Base-by-base conservation (phyloP, 2,888 invertebrate species). In the Brachyptera risi region DNA sequence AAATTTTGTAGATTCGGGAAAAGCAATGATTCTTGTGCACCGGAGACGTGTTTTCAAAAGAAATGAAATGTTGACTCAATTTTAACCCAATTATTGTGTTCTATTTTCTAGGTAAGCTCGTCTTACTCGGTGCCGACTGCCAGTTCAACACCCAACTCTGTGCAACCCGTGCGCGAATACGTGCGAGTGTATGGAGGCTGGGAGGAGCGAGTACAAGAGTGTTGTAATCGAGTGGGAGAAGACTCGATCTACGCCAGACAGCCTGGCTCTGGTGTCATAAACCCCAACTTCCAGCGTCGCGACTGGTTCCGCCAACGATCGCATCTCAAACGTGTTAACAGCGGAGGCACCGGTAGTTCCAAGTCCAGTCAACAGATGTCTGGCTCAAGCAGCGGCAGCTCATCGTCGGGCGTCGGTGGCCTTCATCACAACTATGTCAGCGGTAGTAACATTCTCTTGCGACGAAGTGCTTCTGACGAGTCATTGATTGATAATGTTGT, bases 161-260 rank as follows among this genome's bases (percentile, higher is more conserved):
- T 75, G 75, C 68, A 75, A 78, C 68, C 76, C 75, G 76, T 66
- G 38, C 74, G 78, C 23, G 78, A 81, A 66, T 85, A 85, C 71
- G 79, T 83, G 3, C 78, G 84, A 60, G 83, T 84, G 1, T 85
- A 85, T 71, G 78, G 80, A 0, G 83, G 82, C 24, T 85, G 84
- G 85, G 84, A 85, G 68, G 78, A 79, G 38, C 69, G 79, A 60
- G 72, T 76, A 15, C 65, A 65, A 23, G 67, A 68, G 23, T 66
- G 66, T 26, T 68, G 66, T 42, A 67, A 65, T 21, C 58, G 64
- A 15, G 62, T 49, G 27, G 58, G 65, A 17, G 67, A 66, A 38
- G 66, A 67, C 23, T 65, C 65, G 11, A 65, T 68, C 15, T 68
- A 67, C 51, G 61, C 66, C 2, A 62, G 65, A 9, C 63, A 56